These are phyloP conservation scores for Malurus elegans DNA, from an alignment of 2,113 vertebrate species.

Conservation along the genomic window DNA sequence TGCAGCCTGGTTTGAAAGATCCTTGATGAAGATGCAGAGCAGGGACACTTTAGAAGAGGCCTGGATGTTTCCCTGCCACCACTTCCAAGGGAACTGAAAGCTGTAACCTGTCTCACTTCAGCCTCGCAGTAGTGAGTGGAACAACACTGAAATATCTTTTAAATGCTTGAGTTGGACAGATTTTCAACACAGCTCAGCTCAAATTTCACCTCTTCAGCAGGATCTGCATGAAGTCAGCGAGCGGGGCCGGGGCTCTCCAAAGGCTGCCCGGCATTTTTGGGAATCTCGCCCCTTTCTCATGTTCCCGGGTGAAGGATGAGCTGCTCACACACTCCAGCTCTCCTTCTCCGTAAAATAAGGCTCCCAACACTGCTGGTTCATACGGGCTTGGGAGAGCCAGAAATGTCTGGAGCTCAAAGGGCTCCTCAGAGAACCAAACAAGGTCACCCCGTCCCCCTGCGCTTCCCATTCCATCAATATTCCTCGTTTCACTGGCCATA, in stretches of 20 bases:
- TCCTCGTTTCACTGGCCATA: not conserved
- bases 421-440: not conserved
- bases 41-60: not conserved
- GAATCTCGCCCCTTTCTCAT: not conserved
- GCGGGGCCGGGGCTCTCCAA: rapidly evolving
- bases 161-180: not conserved
- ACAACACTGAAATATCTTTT: slow-evolving; percentile 3
- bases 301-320: not conserved
- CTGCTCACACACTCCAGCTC: not conserved
- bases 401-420: not conserved
- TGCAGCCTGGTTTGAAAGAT: not conserved
- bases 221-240: not conserved
- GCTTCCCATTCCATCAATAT: not conserved
- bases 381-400: not conserved
- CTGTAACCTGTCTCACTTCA: not conserved
- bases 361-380: not conserved
- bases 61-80: not conserved
- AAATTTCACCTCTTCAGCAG: slow-evolving; percentile 18
- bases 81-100: not conserved
- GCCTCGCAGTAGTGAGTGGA: not conserved
- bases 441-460: rapidly evolving
- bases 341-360: not conserved
- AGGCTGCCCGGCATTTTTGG: not conserved
- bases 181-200: slow-evolving; percentile 27
- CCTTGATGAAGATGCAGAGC: not conserved